Evolutionary conservation across 2,113 vertebrate species (phyloP).

Genomic region (Nyctibius bracteatus): DNA sequence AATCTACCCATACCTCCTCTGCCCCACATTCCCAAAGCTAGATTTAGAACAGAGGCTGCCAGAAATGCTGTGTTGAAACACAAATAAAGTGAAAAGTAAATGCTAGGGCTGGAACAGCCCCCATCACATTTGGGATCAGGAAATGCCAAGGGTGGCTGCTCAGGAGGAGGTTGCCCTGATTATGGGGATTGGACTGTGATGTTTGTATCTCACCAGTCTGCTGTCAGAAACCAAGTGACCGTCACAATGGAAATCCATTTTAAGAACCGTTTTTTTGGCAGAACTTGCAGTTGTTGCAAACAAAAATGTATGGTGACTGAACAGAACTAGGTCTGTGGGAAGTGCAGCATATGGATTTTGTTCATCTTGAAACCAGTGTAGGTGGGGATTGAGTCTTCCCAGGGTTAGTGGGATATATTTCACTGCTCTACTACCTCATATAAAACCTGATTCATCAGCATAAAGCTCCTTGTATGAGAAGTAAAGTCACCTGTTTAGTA

Average conservation of each 20-base stretch:
- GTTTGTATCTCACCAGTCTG: neutral
- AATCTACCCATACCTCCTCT: neutral
- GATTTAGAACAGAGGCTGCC: constrained; percentile 1
- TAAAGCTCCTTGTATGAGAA: neutral
- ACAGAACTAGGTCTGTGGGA: neutral
- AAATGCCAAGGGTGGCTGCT: neutral
- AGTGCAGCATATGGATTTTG: neutral
- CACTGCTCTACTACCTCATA: neutral
- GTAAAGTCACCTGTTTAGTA: neutral
- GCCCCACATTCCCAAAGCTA: neutral
- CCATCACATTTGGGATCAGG: neutral
- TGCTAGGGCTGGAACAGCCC: neutral
- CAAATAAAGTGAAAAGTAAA: neutral
- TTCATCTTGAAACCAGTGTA: neutral
- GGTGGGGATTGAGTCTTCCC: neutral
- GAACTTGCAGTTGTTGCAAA: neutral
- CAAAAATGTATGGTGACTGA: neutral
- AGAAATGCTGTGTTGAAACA: neutral
- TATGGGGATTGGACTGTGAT: neutral
- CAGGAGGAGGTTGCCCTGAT: neutral
- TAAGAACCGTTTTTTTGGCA: neutral
- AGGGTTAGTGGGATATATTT: neutral
- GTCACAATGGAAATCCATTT: neutral
- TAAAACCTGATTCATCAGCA: neutral
- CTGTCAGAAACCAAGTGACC: neutral